A percentile compares a stretch with the other conserved stretches of the same genome.
Evolutionary conservation across 2,888 invertebrate species (phyloP).

Genomic region (Macrophya annulata): DNA sequence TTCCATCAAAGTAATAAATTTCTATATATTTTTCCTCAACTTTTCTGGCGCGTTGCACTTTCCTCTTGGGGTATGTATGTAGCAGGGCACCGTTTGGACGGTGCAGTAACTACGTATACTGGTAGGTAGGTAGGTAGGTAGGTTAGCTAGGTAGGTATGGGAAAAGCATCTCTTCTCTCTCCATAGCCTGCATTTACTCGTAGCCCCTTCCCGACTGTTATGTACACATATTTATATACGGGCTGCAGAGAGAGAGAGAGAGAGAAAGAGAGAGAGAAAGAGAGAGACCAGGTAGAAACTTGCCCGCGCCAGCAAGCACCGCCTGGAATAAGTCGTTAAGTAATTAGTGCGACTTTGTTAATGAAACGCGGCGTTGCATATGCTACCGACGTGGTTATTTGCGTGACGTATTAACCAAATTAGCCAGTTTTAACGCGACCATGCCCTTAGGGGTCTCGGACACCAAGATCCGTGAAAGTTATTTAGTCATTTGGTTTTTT

Average conservation of each 20-base stretch:
- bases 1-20: slow-evolving; percentile 51
- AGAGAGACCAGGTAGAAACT: slow-evolving; percentile 7
- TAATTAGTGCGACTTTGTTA: slow-evolving; percentile 61
- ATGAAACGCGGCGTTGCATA: slow-evolving; percentile 55
- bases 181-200: slow-evolving; percentile 24
- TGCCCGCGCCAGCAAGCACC: neutral
- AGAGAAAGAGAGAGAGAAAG: neutral
- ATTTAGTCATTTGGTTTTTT: neutral
- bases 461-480: slow-evolving; percentile 2
- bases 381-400: slow-evolving; percentile 60
- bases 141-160: neutral
- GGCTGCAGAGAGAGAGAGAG: neutral
- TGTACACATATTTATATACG: slow-evolving; percentile 41
- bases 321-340: slow-evolving; percentile 45
- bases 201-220: slow-evolving; percentile 40
- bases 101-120: slow-evolving; percentile 7
- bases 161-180: slow-evolving; percentile 22
- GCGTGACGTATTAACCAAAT: slow-evolving; percentile 57
- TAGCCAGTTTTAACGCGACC: slow-evolving; percentile 42
- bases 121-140: neutral
- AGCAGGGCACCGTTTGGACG: neutral
- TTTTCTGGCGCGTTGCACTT: slow-evolving; percentile 46
- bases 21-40: slow-evolving; percentile 52
- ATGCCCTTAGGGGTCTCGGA: neutral
- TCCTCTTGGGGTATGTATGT: slow-evolving; percentile 3